These are phyloP conservation scores for Endomychus coccineus DNA, from an alignment of 2,888 invertebrate genomes.

Conservation along the genomic window DNA sequence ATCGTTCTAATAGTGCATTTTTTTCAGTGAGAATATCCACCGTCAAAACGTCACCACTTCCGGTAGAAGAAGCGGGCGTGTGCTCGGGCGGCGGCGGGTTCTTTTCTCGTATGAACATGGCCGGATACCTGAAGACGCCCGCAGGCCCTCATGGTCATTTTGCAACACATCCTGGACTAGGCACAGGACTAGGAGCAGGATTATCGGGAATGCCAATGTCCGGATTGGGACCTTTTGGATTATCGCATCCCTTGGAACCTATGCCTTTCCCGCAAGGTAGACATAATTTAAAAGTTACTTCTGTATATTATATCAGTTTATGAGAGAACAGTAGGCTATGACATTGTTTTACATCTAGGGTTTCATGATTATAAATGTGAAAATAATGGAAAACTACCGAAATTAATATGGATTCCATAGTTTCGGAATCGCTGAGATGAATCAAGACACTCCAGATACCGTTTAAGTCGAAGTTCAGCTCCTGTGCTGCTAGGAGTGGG, in stretches of 20 bases:
- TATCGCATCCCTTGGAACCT: slow-evolving; percentile 38
- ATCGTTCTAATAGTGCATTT: neutral
- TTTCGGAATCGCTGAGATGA: too few relatives aligned
- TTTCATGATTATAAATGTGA: too few relatives aligned
- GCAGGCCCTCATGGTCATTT: slow-evolving; percentile 33
- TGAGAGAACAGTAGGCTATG: too few relatives aligned
- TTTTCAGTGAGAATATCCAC: slow-evolving; percentile 28
- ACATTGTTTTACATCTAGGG: too few relatives aligned
- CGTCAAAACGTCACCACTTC: slow-evolving; percentile 33
- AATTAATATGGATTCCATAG: too few relatives aligned
- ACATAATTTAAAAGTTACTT: too few relatives aligned
- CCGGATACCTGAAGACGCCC: slow-evolving; percentile 36
- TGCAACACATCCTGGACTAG: slow-evolving; percentile 31
- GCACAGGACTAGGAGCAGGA: slow-evolving; percentile 29
- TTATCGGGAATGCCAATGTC: slow-evolving; percentile 35
- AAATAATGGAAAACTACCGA: too few relatives aligned
- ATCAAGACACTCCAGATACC: too few relatives aligned
- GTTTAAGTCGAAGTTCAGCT: too few relatives aligned
- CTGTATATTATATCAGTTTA: too few relatives aligned
- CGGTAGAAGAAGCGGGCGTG: slow-evolving; percentile 25
- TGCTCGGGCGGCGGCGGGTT: slow-evolving; percentile 20
- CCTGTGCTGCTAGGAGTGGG: too few relatives aligned
- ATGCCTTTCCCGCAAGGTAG: slow-evolving; percentile 41
- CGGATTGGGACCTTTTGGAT: slow-evolving; percentile 33
- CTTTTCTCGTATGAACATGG: slow-evolving; percentile 24